Percentiles rank a stretch among this genome's conserved stretches.
Conservation (phyloP, 2,113 vertebrate genomes). For the Equus przewalskii region DNA sequence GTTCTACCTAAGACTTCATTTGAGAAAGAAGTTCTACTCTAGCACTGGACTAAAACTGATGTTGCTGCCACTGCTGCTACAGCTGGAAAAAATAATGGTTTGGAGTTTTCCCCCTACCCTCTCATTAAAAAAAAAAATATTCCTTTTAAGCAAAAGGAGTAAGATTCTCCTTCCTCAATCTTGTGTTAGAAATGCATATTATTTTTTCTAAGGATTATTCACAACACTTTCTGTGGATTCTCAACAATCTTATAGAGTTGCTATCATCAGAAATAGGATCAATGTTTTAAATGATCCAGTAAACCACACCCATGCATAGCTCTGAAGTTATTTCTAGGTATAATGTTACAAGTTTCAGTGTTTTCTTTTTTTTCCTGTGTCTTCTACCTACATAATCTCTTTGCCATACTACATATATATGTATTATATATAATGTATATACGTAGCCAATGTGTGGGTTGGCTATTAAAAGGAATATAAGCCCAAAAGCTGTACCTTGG, state of each 20-base stretch:
- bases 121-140: not conserved
- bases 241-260: constrained; percentile 33
- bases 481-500: not conserved
- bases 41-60: constrained; percentile 20
- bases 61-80: not conserved
- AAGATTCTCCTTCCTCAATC: not conserved
- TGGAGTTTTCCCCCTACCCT: not conserved
- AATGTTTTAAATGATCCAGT: constrained; percentile 16
- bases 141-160: constrained; percentile 11
- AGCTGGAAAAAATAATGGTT: not conserved
- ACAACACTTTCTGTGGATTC: not conserved
- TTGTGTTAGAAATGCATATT: not conserved
- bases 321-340: constrained; percentile 8
- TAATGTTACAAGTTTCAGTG: not conserved
- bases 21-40: not conserved
- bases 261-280: not conserved
- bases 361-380: constrained; percentile 1
- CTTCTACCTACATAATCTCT: not conserved
- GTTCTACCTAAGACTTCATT: not conserved
- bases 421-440: not conserved
- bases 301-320: not conserved
- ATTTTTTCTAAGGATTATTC: constrained; percentile 7
- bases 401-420: not conserved
- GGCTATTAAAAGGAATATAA: not conserved
- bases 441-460: not conserved